Base-by-base conservation (phyloP, 1,140 invertebrate genomes). In the Ectropis grisescens region DNA sequence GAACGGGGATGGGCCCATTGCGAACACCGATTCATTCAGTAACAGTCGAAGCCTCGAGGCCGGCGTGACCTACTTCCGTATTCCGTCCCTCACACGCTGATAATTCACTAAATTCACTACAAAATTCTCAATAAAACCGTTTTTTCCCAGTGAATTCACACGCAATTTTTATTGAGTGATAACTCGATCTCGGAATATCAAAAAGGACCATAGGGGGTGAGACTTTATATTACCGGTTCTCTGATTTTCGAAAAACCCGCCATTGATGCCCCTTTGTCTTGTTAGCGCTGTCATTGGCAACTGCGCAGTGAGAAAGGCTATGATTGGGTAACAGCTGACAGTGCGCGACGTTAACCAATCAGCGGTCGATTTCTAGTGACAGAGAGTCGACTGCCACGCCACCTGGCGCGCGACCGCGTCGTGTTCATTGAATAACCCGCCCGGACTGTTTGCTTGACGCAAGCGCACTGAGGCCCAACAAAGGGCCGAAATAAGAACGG, bases 391-490 rank as follows among this genome's bases (percentile, higher is more conserved):
- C n/a, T n/a, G n/a, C n/a, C 38, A 50, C 75, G 71, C 75, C 71
- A 76, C 68, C 75, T 76, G 71, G 72, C 65, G 71, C 67, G 41
- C 53, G 31, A 33, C 48, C 60, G 59, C 55, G 40, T 41, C 46
- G 51, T 47, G 47, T 80, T 76, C 75, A 80, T 80, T 80, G 71
- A 76, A 78, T 49, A 69, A 66, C 62, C n/a, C 58, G 62, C 61
- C 68, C 64, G 62, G 69, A 69, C 58, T 69, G 64, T 72, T 71
- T n/a, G n/a, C n/a, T 69, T 74, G 53, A 76, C 75, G 75, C 75
- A 75, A 41, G 75, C 75, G 71, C 61, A 72, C 50, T 76, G 64
- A 69, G 71, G 75, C 70, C 75, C 75, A 72, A 75, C 70, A 75
- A 76, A 76, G 75, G 75, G 75, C 71, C 71, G 71, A 72, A 75